Evolutionary conservation across 2,113 vertebrate genomes (phyloP).

Genomic region (Arothron firmamentum): DNA sequence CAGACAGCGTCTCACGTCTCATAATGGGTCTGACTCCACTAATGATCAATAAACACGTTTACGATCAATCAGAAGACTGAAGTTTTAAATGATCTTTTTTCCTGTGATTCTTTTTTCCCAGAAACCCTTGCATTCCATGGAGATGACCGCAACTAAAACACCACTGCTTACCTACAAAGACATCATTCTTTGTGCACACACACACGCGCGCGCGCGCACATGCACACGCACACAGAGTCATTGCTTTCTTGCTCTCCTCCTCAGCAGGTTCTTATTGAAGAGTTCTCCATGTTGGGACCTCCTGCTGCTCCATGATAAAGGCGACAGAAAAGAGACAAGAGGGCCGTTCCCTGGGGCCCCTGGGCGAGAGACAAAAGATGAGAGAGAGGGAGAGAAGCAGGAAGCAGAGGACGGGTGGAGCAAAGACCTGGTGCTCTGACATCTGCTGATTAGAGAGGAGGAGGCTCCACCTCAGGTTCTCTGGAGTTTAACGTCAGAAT

Average conservation of each 20-base stretch:
- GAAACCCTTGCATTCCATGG: constrained; percentile 43
- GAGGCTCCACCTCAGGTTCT: neutral
- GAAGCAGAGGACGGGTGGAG: neutral
- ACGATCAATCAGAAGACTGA: too few relatives aligned
- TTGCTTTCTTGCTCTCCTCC: constrained; percentile 28
- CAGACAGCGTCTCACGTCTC: neutral
- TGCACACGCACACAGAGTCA: constrained; percentile 24
- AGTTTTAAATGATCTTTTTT: too few relatives aligned
- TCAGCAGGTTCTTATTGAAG: constrained; percentile 47
- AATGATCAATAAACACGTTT: too few relatives aligned
- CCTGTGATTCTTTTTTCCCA: constrained; percentile 45
- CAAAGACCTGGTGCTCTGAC: constrained; percentile 29
- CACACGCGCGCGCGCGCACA: constrained; percentile 4
- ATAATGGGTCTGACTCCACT: too few relatives aligned
- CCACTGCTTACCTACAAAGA: constrained; percentile 54
- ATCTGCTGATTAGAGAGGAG: constrained; percentile 27
- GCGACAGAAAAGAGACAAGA: constrained; percentile 25
- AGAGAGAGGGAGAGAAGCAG: neutral
- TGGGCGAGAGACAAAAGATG: constrained; percentile 16
- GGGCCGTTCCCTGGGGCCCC: constrained; percentile 6
- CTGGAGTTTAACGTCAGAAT: neutral
- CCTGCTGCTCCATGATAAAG: constrained; percentile 39
- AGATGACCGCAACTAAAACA: constrained; percentile 40
- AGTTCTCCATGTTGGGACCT: constrained; percentile 21
- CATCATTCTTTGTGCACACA: constrained; percentile 39